Evolutionary conservation across 2,113 vertebrate species (phyloP).

Genomic region (Synodontis membranacea): DNA sequence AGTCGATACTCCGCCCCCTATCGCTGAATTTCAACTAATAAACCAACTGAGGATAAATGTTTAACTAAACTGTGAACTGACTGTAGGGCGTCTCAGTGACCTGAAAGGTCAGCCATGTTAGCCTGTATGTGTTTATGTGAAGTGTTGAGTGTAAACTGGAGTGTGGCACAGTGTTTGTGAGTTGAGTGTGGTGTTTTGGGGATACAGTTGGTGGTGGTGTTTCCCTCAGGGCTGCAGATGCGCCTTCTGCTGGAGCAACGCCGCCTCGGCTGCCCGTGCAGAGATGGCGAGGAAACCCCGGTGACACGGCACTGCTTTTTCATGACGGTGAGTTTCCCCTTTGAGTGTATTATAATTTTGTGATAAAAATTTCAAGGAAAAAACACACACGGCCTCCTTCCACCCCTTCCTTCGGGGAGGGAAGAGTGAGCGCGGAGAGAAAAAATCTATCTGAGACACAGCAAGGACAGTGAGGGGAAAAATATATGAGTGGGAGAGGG

Average conservation of each 20-base stretch:
- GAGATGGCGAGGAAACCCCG: constrained; percentile 99
- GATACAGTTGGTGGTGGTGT: constrained; percentile 55
- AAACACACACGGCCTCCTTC: constrained; percentile 95
- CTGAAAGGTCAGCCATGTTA: not conserved
- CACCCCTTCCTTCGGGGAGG: constrained; percentile 91
- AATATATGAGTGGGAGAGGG: constrained; percentile 87
- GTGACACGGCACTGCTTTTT: constrained; percentile 99
- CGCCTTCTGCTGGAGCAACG: constrained; percentile 67
- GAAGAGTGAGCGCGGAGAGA: constrained; percentile 83
- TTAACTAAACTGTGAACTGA: not conserved
- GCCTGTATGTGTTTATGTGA: not conserved
- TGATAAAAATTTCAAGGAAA: constrained; percentile 99
- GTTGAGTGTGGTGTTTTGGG: constrained; percentile 11
- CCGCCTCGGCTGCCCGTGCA: constrained; percentile 91
- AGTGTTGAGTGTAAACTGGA: not conserved
- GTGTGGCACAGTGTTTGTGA: not conserved
- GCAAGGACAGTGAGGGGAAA: constrained; percentile 79
- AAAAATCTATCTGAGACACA: constrained; percentile 90
- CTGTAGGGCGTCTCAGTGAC: not conserved
- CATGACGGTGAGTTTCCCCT: constrained; percentile 99
- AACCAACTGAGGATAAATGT: constrained; percentile 1
- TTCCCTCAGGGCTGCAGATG: constrained; percentile 54
- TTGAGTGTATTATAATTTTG: constrained; percentile 99
- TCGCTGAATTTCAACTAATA: constrained; percentile 45
- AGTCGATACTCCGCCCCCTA: constrained; percentile 66